These are phyloP conservation scores for Hypsopygia costalis DNA, from an alignment of 2,888 invertebrate species.

Conservation along the genomic window DNA sequence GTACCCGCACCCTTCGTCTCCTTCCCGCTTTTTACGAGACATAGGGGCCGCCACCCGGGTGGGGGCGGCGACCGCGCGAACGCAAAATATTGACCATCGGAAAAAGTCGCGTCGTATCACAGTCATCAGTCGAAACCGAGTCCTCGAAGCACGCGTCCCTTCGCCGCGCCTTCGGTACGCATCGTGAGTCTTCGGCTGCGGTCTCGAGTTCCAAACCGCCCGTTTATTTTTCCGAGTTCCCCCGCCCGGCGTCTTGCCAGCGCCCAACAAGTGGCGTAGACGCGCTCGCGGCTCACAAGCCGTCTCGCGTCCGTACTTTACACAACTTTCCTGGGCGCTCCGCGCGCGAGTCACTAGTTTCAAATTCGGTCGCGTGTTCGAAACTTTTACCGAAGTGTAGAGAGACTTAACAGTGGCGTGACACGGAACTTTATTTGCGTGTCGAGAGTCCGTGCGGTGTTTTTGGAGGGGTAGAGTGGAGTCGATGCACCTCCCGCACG, in stretches of 20 bases:
- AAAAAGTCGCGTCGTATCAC: constrained; percentile 81
- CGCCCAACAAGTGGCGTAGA: constrained; percentile 75
- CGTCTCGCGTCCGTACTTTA: constrained; percentile 70
- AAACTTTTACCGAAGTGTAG: constrained; percentile 62
- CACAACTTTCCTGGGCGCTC: constrained; percentile 65
- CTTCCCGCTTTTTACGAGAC: constrained; percentile 81
- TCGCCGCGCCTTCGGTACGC: constrained; percentile 66
- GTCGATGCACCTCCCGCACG: constrained; percentile 86
- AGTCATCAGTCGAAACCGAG: constrained; percentile 81
- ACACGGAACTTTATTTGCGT: constrained; percentile 64
- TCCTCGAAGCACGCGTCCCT: constrained; percentile 72
- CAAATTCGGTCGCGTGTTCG: constrained; percentile 49
- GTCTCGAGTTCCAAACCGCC: constrained; percentile 57
- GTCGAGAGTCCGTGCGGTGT: constrained; percentile 52
- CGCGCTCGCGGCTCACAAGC: constrained; percentile 56
- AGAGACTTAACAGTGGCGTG: constrained; percentile 53
- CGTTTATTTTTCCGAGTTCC: constrained; percentile 66
- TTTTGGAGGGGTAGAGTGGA: constrained; percentile 56
- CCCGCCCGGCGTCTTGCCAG: constrained; percentile 72
- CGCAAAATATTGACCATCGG: constrained; percentile 82
- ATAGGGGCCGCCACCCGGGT: constrained; percentile 75
- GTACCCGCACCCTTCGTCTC: constrained; percentile 76
- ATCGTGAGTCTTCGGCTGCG: constrained; percentile 78
- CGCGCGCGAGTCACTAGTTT: constrained; percentile 58
- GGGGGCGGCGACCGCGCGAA: constrained; percentile 79